Evolutionary conservation across 2,888 invertebrate species (phyloP), one percentile per base, ranked within the genome.

Genomic region (Prenolepis imparis): DNA sequence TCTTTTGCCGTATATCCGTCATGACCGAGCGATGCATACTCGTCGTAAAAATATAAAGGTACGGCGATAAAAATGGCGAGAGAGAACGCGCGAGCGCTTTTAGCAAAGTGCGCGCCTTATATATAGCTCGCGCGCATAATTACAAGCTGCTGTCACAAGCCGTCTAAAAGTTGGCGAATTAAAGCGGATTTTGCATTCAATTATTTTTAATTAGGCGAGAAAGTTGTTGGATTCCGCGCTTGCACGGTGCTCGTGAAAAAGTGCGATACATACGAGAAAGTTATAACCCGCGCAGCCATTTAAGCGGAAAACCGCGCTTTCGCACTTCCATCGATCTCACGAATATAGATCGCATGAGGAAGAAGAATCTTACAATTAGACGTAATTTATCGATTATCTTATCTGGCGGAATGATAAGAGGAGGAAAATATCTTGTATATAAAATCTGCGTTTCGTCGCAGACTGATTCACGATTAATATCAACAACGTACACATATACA

Each of bases 1-100:
- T 48, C 78, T 73, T 85, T 73, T 61, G 59, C 36, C 67, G 52
- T 73, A 77, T 73, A 68, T 61, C 21, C 73, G 67, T 61, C 61
- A 59, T 72, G 61, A 44, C 73, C 52, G 63, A 73, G 63, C n/a
- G 66, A 80, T 59, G 75, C 59, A 72, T 48, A 75, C 74, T 68
- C 55, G 78, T 59, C 86, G 55, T 86, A 86, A 85, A 86, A 85
- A 83, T 85, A 72, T 85, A 74, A 61, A 84, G 77, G 36, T 39
- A 36, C 24, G 44, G 73, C 41, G 39, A 5, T 77, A 86, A 86
- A 86, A 84, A 75, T n/a, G 36, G 5, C 5, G 32, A 12, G 59
- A 59, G 73, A 59, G 73, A 48, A n/a, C 24, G 15, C 39, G 63
- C 52, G 70, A 15, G 55, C 39, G 39, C 57, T 63, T 68, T 52